phyloP scores from a whole-genome alignment of 2,113 vertebrate genomes.

The Lethenteron reissneri region DNA sequence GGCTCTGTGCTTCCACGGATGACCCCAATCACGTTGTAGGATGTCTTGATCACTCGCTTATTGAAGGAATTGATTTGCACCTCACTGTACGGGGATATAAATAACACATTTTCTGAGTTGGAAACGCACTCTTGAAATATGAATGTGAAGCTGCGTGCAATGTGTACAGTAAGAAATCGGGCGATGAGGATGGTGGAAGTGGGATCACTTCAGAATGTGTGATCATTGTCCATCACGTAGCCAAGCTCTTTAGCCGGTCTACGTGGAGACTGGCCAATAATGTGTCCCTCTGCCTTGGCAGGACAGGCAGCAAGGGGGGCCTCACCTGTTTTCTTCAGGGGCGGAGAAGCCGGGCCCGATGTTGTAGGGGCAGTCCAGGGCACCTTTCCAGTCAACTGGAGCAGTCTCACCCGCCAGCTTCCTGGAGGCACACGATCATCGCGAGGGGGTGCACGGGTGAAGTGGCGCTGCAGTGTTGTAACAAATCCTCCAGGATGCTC shows the following conservation, averaged over 20 bases:
- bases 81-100: slow-evolving; percentile 20
- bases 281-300: too few relatives aligned
- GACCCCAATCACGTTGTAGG: slow-evolving; percentile 55
- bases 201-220: too few relatives aligned
- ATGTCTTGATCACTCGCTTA: slow-evolving; percentile 20
- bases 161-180: too few relatives aligned
- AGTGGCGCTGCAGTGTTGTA: not conserved
- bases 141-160: too few relatives aligned
- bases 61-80: slow-evolving; percentile 41
- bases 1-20: slow-evolving; percentile 53
- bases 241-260: too few relatives aligned
- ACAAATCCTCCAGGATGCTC: too few relatives aligned
- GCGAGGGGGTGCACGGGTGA: not conserved
- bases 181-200: too few relatives aligned
- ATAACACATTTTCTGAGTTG: too few relatives aligned
- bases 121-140: too few relatives aligned
- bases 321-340: not conserved
- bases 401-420: slow-evolving; percentile 22
- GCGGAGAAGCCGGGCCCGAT: slow-evolving; percentile 34
- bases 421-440: slow-evolving; percentile 18
- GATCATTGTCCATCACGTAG: too few relatives aligned
- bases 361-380: slow-evolving; percentile 37
- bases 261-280: too few relatives aligned
- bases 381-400: slow-evolving; percentile 28
- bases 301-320: too few relatives aligned